Percentiles rank a stretch among this genome's conserved stretches.
These are phyloP conservation scores for Stenolophus ochropezus DNA, from an alignment of 2,888 invertebrate species.

Conservation along the genomic window DNA sequence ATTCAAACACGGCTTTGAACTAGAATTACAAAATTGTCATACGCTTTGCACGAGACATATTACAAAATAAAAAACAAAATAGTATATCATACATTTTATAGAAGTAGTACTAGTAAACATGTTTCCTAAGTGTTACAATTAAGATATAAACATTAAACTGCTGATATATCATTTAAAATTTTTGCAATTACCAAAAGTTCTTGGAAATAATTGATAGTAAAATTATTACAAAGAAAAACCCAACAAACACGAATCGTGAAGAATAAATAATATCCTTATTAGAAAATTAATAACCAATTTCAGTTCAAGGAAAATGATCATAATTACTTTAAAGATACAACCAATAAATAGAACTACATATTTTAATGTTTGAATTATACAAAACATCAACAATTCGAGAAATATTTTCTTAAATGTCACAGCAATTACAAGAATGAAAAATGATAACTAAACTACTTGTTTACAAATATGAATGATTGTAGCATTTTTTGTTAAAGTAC, in stretches of 20 bases:
- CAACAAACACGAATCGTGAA: background rate
- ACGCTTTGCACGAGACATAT: background rate
- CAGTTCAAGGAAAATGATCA: slow-evolving; percentile 12
- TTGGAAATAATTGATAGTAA: slow-evolving; percentile 1
- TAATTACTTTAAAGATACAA: background rate
- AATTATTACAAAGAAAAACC: slow-evolving; percentile 1
- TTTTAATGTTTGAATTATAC: background rate
- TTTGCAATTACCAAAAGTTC: background rate
- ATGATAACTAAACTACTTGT: slow-evolving; percentile 2
- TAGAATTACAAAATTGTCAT: background rate
- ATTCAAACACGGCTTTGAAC: slow-evolving; percentile 35
- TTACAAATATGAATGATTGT: slow-evolving; percentile 29
- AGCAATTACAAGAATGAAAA: background rate
- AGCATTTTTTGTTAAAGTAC: background rate
- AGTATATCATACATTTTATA: slow-evolving; percentile 2
- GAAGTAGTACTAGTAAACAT: slow-evolving; percentile 5
- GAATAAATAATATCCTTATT: background rate
- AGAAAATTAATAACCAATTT: slow-evolving; percentile 3
- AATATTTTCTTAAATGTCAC: slow-evolving; percentile 1
- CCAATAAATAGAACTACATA: background rate
- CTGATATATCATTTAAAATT: background rate
- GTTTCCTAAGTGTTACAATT: background rate
- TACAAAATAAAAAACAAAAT: slow-evolving; percentile 24
- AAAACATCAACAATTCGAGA: background rate
- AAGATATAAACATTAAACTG: slow-evolving; percentile 6